Evolutionary conservation across 2,113 vertebrate genomes (phyloP), one percentile per base, ranked within the genome.

Genomic region (Sorex araneus): DNA sequence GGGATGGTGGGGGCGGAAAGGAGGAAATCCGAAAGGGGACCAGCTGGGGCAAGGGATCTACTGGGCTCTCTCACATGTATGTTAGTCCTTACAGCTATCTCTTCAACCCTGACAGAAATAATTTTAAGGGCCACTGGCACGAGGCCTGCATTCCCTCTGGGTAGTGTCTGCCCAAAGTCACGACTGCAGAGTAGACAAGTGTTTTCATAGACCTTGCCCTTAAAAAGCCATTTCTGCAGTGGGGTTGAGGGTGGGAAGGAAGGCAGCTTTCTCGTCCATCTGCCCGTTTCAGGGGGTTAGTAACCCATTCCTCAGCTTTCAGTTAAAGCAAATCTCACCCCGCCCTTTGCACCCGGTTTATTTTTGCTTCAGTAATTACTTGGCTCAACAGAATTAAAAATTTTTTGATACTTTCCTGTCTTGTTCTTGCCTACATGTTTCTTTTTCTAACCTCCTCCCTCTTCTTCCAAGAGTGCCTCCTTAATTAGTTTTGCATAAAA

Each of bases 401-500:
- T 43, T 60, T 60, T 25, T 23, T 47, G 66, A 40, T 76, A 43
- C 34, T 81, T 94, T 23, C 70, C 30, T 73, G 69, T 47, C 47
- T 80, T 75, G 30, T 83, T 90, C 25, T 30, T 73, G 23, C 79
- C 64, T 89, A 1, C 11, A 6, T 54, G 47, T 27, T 90, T 27
- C 32, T 50, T 32, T 75, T 85, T 83, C 43, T 88, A 9, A 18
- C 4, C 34, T 12, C 9, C 47, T 27, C 43, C 19, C 64, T 76
- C 19, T 32, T 47, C 19, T 27, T 73, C 57, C 11, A 69, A 40
- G 43, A 90, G 47, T 60, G 45, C 32, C 50, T 79, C 36, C 71
- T 92, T 96, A 95, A 87, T 95, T 95, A 75, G 36, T 57, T 90
- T 86, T 40, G 57, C 19, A 69, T 30, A 73, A 88, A 81, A 90